Conservation (phyloP, 2,113 vertebrate species). For the Potamarius usumacintae region DNA sequence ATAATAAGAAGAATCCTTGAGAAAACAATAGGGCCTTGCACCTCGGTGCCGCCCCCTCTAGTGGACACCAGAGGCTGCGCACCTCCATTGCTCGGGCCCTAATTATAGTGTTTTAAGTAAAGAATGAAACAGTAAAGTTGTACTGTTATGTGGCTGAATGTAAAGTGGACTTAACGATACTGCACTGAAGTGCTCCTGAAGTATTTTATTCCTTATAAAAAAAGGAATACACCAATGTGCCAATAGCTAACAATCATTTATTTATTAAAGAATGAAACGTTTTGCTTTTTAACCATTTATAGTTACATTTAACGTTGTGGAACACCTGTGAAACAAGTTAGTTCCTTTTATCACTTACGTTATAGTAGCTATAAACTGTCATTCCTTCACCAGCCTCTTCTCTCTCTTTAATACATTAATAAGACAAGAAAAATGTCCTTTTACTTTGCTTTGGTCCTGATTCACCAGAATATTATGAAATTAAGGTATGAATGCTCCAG, state of each 20-base stretch:
- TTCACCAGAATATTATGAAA: conserved; percentile 58
- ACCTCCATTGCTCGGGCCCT: not conserved
- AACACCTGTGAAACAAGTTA: not conserved
- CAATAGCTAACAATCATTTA: not conserved
- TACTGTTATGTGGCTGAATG: not conserved
- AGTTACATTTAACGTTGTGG: not conserved
- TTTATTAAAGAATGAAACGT: not conserved
- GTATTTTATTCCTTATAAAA: not conserved
- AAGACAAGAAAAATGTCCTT: not conserved
- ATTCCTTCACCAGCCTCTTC: not conserved
- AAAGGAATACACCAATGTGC: not conserved
- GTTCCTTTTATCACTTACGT: not conserved
- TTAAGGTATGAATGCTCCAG: conserved; percentile 59
- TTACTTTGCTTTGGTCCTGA: conserved; percentile 51
- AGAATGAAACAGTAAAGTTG: not conserved
- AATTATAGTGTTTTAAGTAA: not conserved
- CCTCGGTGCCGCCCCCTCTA: too few species aligned
- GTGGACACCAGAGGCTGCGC: too few species aligned
- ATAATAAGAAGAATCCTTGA: too few species aligned
- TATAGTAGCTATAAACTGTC: not conserved
- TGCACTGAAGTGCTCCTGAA: not conserved
- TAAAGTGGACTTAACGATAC: not conserved
- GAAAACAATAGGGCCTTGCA: too few species aligned
- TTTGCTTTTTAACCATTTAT: not conserved
- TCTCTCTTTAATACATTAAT: not conserved